A percentile compares a stretch with the other conserved stretches of the same genome.
Conservation (phyloP, 2,113 vertebrate species). For the Varanus salvator region DNA sequence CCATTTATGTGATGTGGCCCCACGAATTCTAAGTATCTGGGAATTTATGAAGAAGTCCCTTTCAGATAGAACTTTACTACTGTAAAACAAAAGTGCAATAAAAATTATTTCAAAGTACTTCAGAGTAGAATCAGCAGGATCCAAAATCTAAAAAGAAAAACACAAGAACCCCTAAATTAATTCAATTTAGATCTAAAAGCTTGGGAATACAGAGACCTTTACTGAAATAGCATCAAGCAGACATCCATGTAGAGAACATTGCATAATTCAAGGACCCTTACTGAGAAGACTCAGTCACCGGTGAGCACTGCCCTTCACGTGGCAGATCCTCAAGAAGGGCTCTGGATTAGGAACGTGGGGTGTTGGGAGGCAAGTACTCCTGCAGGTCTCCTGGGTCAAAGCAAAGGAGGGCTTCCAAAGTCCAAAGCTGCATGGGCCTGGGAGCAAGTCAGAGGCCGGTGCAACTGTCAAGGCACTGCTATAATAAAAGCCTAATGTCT, state of each 20-base stretch:
- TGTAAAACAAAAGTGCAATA: neutral
- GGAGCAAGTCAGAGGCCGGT: neutral
- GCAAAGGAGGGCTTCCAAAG: neutral
- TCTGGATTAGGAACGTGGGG: too few relatives aligned
- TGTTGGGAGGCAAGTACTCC: neutral
- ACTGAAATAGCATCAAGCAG: neutral
- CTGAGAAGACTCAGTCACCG: neutral
- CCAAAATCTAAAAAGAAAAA: neutral
- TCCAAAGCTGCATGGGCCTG: neutral
- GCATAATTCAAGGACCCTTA: neutral
- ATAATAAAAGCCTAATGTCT: neutral
- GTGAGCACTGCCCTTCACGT: too few relatives aligned
- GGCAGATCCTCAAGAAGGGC: too few relatives aligned
- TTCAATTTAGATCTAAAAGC: neutral
- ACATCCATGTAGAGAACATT: neutral
- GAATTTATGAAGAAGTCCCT: neutral
- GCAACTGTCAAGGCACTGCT: neutral
- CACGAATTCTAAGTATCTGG: neutral
- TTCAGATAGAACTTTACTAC: neutral
- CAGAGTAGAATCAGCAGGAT: neutral
- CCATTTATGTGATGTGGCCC: neutral
- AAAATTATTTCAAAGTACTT: neutral
- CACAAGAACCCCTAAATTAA: neutral
- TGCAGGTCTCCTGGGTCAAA: neutral
- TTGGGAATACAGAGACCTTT: neutral